phyloP scores from a whole-genome alignment of 2,113 vertebrate species.

The Cettia cetti region DNA sequence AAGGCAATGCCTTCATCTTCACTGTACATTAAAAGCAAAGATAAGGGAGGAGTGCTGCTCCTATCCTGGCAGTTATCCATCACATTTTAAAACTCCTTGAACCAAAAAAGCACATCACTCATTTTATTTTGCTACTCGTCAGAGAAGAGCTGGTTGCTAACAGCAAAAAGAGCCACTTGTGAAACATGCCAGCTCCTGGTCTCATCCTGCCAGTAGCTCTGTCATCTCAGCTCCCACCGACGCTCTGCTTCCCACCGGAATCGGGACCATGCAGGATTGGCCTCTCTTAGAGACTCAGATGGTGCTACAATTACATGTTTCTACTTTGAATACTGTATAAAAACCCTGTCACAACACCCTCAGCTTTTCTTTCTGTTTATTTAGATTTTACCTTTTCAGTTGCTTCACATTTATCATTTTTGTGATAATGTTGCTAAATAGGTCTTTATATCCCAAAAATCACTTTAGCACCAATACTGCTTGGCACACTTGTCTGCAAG shows the following conservation, averaged over 20 bases:
- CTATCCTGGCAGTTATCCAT: slow-evolving; percentile 36
- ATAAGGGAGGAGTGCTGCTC: slow-evolving; percentile 22
- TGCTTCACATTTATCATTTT: not conserved
- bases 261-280: not conserved
- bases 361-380: not conserved
- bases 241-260: slow-evolving; percentile 17
- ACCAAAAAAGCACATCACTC: slow-evolving; percentile 60
- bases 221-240: slow-evolving; percentile 13
- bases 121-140: slow-evolving; percentile 41
- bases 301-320: not conserved
- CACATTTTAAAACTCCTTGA: slow-evolving; percentile 35
- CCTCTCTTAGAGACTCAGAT: not conserved
- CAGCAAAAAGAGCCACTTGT: slow-evolving; percentile 58
- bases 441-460: not conserved
- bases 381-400: not conserved
- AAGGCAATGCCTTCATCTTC: not conserved
- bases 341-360: not conserved
- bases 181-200: slow-evolving; percentile 40
- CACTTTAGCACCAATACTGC: not conserved
- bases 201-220: slow-evolving; percentile 42
- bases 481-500: not conserved
- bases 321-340: not conserved
- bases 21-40: slow-evolving; percentile 21
- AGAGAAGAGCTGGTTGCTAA: slow-evolving; percentile 42
- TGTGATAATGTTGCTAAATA: not conserved